Conservation (phyloP, 2,888 invertebrate genomes). For the Chironomus tentans region DNA sequence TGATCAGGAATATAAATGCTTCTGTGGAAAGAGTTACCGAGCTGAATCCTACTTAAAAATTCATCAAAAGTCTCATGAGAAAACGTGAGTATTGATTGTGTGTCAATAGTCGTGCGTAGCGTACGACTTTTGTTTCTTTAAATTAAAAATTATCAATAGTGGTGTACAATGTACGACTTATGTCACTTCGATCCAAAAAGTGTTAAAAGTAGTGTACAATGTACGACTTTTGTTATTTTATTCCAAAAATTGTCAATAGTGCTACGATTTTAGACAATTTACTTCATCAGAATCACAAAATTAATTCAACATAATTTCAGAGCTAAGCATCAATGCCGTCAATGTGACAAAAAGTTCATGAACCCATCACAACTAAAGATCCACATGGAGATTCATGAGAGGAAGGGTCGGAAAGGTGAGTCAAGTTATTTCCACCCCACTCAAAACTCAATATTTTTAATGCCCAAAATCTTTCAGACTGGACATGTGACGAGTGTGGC, state of each 20-base stretch:
- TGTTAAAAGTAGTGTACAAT: too few species aligned
- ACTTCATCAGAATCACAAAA: too few species aligned
- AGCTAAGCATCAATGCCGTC: background rate
- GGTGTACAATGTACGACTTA: too few species aligned
- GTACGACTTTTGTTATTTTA: too few species aligned
- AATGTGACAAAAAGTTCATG: background rate
- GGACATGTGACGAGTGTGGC: background rate
- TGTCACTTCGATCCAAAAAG: too few species aligned
- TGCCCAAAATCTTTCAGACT: background rate
- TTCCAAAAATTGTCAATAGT: background rate
- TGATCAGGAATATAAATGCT: background rate
- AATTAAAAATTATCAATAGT: too few species aligned
- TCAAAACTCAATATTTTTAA: background rate
- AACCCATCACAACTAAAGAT: background rate
- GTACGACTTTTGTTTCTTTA: too few species aligned
- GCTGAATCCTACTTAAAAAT: background rate
- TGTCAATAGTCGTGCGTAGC: background rate
- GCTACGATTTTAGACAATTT: too few species aligned
- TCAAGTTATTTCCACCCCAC: background rate
- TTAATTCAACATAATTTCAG: background rate
- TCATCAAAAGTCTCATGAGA: background rate
- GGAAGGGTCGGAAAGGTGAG: background rate
- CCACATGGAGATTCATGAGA: background rate
- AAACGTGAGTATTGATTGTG: background rate
- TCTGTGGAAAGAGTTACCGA: background rate